These are phyloP conservation scores for Chelidonichthys spinosus DNA, from an alignment of 2,797 vertebrate genomes.

Conservation along the genomic window DNA sequence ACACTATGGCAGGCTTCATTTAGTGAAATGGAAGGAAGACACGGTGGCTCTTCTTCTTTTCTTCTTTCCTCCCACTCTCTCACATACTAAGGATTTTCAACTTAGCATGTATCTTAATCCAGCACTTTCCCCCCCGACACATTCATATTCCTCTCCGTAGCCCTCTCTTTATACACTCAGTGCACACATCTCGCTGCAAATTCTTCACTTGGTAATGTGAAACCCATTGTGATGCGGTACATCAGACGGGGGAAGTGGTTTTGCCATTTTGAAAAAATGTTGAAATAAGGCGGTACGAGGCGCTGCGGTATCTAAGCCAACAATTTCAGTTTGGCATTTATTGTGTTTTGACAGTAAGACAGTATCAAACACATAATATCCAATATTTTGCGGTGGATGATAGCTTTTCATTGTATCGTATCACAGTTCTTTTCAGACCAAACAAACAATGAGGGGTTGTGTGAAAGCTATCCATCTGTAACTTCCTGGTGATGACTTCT, in stretches of 20 bases:
- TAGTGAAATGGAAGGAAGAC: constrained; percentile 55
- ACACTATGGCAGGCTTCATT: constrained; percentile 76
- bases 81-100: constrained; percentile 47
- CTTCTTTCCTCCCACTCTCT: constrained; percentile 27
- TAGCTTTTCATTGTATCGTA: constrained; percentile 76
- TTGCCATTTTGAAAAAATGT: constrained; percentile 65
- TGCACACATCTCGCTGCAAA: constrained; percentile 42
- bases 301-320: constrained; percentile 64
- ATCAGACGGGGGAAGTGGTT: constrained; percentile 52
- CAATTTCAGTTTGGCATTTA: constrained; percentile 71
- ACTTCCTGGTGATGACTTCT: constrained; percentile 80
- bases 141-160: constrained; percentile 34
- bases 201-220: constrained; percentile 54
- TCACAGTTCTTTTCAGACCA: constrained; percentile 74
- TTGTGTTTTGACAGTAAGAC: constrained; percentile 75
- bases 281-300: constrained; percentile 55
- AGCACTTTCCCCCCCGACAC: constrained; percentile 25
- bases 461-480: constrained; percentile 81
- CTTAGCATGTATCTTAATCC: constrained; percentile 48
- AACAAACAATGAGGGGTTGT: constrained; percentile 76
- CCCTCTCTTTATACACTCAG: constrained; percentile 35
- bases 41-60: constrained; percentile 21
- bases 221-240: constrained; percentile 46
- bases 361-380: constrained; percentile 80
- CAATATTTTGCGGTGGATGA: constrained; percentile 70